Conservation (phyloP, 1,140 invertebrate species). For the Pseudomyrmex cubaensis region DNA sequence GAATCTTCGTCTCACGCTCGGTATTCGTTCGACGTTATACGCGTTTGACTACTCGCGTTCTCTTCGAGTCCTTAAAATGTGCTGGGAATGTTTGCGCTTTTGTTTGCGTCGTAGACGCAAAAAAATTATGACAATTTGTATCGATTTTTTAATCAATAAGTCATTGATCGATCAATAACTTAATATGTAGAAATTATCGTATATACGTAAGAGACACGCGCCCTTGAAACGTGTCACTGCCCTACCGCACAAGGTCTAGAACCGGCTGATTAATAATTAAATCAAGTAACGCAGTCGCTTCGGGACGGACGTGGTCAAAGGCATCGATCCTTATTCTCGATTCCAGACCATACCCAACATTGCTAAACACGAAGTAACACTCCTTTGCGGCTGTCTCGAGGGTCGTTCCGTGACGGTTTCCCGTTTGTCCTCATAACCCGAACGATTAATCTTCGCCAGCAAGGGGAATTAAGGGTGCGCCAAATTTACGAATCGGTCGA, state of each 20-base stretch:
- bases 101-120: no score
- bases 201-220: neutral
- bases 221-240: constrained; percentile 72
- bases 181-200: neutral
- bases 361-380: neutral
- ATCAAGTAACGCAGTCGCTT: constrained; percentile 49
- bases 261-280: constrained; percentile 75
- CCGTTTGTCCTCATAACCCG: constrained; percentile 29
- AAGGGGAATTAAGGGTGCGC: constrained; percentile 14
- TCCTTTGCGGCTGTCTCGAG: neutral
- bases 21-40: no score
- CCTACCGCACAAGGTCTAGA: constrained; percentile 55
- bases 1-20: no score
- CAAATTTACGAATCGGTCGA: constrained; percentile 19
- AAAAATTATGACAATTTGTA: no score
- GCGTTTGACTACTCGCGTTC: no score
- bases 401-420: constrained; percentile 35
- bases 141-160: no score
- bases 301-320: constrained; percentile 58
- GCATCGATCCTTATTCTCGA: constrained; percentile 73
- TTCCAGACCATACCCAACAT: constrained; percentile 60
- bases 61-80: no score
- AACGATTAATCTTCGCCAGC: constrained; percentile 34
- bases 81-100: no score
- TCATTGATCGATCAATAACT: no score